Base-by-base conservation (phyloP, 2,888 invertebrate species). In the Heliconius cydno region DNA sequence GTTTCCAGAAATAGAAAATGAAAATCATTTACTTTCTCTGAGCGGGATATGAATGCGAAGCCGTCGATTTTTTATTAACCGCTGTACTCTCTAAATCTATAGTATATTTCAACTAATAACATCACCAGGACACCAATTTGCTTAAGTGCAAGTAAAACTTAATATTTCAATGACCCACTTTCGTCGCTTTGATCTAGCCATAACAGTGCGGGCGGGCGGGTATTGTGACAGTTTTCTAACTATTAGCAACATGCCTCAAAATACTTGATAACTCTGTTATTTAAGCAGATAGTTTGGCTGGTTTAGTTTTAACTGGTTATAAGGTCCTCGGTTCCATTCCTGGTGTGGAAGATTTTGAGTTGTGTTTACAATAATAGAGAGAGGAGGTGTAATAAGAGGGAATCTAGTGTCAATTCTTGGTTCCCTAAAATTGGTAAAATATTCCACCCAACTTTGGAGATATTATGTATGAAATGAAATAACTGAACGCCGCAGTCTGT, bases 91-190 rank as follows among this genome's bases (percentile, higher is more conserved):
- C n/a, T n/a, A 63, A 34, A 34, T 57, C 30, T 34, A 63, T 38
- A 57, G 15, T n/a, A 74, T 74, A 13, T 74, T 74, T 57, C 22
- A 60, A 63, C 73, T 74, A 74, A 60, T 74, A 71, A 71, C 28
- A 74, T 74, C 15, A 78, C 52, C 30, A 71, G 80, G 71, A 60
- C 52, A 71, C 77, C 78, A 81, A 81, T 81, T 80, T 78, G 67
- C 80, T 76, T 80, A 52, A 81, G 81, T 81, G 81, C 81, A 74
- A 79, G 75, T 75, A 79, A 76, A 81, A 77, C 71, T 77, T 79
- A 79, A 81, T 79, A 80, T 81, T 79, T 77, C 75, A 76, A 78
- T 80, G 80, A 76, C 81, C 81, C 60, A 80, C 75, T 67, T 77
- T 34, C 22, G n/a, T 15, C 41, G 65, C 77, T 78, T 78, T 78